Percentiles rank a stretch among this genome's conserved stretches.
phyloP scores from a whole-genome alignment of 92 coral and sea anemone species.

The Blastomussa wellsi region DNA sequence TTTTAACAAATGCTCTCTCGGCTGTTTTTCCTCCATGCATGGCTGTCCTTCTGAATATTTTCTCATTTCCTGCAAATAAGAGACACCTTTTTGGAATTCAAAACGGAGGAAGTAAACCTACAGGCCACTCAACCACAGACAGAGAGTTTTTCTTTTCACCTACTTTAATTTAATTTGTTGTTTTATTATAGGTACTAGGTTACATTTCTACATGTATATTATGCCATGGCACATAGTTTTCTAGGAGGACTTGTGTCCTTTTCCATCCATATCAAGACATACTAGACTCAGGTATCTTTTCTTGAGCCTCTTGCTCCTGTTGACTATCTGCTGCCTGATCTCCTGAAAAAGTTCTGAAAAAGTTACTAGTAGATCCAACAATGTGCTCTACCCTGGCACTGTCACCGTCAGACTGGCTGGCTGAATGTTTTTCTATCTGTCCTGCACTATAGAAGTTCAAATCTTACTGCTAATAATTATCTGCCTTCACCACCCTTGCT shows the following conservation, averaged over 20 bases:
- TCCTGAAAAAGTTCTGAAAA: slow-evolving; percentile 17
- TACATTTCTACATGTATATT: slow-evolving; percentile 32
- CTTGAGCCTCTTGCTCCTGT: slow-evolving; percentile 25
- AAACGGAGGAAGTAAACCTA: too few species aligned
- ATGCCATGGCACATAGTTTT: slow-evolving; percentile 41
- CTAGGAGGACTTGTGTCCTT: slow-evolving; percentile 36
- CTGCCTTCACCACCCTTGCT: slow-evolving; percentile 15
- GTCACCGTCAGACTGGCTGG: slow-evolving; percentile 30
- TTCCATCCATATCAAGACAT: slow-evolving; percentile 26
- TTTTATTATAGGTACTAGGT: too few species aligned
- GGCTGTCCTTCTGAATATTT: too few species aligned
- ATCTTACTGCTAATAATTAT: slow-evolving; percentile 32
- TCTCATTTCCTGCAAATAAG: too few species aligned
- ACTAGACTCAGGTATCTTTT: slow-evolving; percentile 27
- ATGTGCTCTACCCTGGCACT: slow-evolving; percentile 39
- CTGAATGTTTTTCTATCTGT: slow-evolving; percentile 12
- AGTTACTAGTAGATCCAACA: slow-evolving; percentile 38
- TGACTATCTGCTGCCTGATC: slow-evolving; percentile 39
- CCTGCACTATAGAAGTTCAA: slow-evolving; percentile 7
- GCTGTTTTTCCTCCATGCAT: too few species aligned
- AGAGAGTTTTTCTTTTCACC: too few species aligned
- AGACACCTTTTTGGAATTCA: too few species aligned
- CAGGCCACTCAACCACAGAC: too few species aligned
- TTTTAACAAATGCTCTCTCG: too few species aligned
- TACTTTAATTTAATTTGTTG: too few species aligned